Percentiles rank a stretch among this genome's conserved stretches.
phyloP scores from a whole-genome alignment of 2,888 invertebrate species.

The Cerastis leucographa region DNA sequence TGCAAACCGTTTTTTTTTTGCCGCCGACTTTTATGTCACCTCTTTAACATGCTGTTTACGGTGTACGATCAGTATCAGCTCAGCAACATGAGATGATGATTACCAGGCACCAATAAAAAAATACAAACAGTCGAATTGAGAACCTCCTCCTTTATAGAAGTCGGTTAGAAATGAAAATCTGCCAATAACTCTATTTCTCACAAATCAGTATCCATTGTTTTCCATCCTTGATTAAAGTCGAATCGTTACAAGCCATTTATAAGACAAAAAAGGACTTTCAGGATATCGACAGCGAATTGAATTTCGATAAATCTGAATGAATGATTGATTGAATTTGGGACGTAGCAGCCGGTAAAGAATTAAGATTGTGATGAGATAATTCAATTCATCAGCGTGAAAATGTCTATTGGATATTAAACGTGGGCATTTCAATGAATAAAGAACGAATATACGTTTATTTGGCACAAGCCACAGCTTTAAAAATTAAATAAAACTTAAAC shows the following conservation, averaged over 20 bases:
- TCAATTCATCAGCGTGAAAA: constrained; percentile 21
- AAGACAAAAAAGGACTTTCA: constrained; percentile 33
- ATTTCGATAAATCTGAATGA: constrained; percentile 55
- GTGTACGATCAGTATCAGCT: too few relatives aligned
- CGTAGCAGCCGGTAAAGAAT: constrained; percentile 28
- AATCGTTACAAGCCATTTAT: constrained; percentile 39
- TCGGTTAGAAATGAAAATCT: not conserved
- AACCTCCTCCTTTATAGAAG: too few relatives aligned
- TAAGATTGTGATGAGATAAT: constrained; percentile 35
- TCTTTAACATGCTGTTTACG: too few relatives aligned
- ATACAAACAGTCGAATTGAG: too few relatives aligned
- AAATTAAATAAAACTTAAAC: too few relatives aligned
- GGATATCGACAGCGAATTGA: constrained; percentile 42
- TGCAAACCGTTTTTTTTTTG: too few relatives aligned
- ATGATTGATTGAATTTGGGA: constrained; percentile 55
- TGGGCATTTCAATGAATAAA: not conserved
- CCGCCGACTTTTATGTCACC: too few relatives aligned
- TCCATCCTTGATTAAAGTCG: constrained; percentile 22
- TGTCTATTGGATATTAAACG: not conserved
- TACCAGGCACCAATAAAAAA: too few relatives aligned
- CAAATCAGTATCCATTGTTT: constrained; percentile 1
- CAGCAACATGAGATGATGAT: too few relatives aligned
- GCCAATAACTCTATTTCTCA: constrained; percentile 8
- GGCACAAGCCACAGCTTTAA: too few relatives aligned
- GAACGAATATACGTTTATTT: too few relatives aligned